Percentiles rank a stretch among this genome's conserved stretches.
Evolutionary conservation across 1,140 invertebrate genomes (phyloP).

Genomic region (Babylonia areolata): DNA sequence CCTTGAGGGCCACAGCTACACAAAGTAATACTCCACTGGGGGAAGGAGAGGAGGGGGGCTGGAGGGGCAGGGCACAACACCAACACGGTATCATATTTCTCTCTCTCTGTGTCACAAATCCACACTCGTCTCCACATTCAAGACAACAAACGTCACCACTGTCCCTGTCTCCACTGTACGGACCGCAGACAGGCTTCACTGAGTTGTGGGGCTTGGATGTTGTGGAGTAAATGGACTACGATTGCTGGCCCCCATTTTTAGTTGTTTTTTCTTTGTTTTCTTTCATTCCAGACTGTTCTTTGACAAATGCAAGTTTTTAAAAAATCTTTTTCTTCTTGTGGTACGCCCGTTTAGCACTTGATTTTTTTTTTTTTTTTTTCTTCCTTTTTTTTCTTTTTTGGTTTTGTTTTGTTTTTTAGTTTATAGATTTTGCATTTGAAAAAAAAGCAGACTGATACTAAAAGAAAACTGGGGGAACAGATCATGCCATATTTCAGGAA

Average conservation of each 20-base stretch:
- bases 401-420: neutral
- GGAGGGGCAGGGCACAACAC: no score
- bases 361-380: conserved; percentile 13
- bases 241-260: no score
- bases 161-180: neutral
- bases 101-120: no score
- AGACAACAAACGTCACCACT: no score
- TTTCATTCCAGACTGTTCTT: neutral
- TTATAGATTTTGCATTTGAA: neutral
- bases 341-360: neutral
- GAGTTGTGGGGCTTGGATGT: neutral
- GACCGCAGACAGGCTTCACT: neutral
- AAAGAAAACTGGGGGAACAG: neutral
- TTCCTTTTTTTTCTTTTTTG: conserved; percentile 11
- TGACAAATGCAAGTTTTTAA: neutral
- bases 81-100: no score
- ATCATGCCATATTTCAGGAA: neutral
- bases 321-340: neutral
- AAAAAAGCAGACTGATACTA: neutral
- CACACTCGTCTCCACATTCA: no score
- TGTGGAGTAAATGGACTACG: neutral
- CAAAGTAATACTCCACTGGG: no score
- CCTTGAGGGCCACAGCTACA: no score
- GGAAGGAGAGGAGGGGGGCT: no score
- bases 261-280: neutral